Evolutionary conservation across 2,113 vertebrate species (phyloP).

Genomic region (Ginglymostoma cirratum): DNA sequence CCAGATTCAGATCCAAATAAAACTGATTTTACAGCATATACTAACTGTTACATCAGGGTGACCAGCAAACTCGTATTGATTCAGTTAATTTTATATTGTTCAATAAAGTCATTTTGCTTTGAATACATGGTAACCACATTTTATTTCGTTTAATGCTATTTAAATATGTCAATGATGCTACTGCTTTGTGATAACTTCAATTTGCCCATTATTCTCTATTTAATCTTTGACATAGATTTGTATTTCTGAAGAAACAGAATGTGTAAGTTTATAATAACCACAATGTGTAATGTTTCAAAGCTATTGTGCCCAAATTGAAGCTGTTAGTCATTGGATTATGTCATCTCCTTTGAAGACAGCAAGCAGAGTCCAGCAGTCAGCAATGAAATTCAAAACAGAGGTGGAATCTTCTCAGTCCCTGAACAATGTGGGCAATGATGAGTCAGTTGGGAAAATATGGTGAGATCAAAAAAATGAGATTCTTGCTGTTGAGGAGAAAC

Average conservation of each 20-base stretch:
- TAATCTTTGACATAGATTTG: background rate
- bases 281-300: background rate
- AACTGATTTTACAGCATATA: background rate
- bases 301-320: background rate
- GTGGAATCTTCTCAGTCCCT: no score
- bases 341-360: background rate
- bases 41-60: background rate
- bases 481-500: no score
- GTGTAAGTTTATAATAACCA: background rate
- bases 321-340: background rate
- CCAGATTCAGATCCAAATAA: background rate
- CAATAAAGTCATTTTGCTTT: background rate
- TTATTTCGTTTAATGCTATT: background rate
- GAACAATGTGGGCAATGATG: no score
- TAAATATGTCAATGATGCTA: background rate
- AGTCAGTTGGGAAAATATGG: no score
- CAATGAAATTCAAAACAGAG: background rate
- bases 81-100: background rate
- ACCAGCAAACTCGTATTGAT: background rate
- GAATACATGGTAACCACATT: background rate
- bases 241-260: background rate
- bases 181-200: background rate
- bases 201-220: background rate
- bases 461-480: no score
- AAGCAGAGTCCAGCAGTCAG: background rate